phyloP scores from a whole-genome alignment of 2,888 invertebrate genomes.

The Corbicula japonica region DNA sequence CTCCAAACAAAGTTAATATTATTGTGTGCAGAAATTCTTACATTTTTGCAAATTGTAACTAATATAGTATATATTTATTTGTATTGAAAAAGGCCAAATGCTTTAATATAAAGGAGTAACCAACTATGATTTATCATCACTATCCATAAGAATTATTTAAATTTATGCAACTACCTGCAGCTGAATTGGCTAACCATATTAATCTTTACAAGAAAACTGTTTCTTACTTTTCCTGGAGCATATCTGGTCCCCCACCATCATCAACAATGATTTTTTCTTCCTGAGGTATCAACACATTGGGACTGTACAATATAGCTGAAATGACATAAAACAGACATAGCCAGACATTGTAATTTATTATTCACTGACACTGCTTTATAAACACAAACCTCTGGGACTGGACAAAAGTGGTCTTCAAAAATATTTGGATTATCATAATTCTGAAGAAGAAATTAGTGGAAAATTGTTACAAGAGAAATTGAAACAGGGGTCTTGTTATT shows the following conservation, averaged over 20 bases:
- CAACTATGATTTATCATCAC: background rate
- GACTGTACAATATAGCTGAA: conserved; percentile 81
- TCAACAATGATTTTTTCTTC: conserved; percentile 89
- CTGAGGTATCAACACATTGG: conserved; percentile 88
- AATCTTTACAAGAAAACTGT: background rate
- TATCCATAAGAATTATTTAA: background rate
- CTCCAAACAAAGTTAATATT: background rate
- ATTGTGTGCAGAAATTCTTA: background rate
- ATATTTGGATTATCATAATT: no score
- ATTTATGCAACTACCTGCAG: background rate
- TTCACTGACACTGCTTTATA: no score
- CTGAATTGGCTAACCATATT: background rate
- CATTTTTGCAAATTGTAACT: background rate
- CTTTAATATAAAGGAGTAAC: background rate
- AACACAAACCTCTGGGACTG: no score
- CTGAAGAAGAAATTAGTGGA: no score
- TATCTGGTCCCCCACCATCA: conserved; percentile 87
- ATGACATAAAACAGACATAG: no score
- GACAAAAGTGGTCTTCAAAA: no score
- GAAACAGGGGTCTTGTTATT: no score
- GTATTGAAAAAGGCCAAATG: no score
- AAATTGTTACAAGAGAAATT: no score
- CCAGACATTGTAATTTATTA: no score
- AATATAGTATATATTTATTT: background rate
- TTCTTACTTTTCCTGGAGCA: conserved; percentile 88